Evolutionary conservation across 2,797 vertebrate species (phyloP), one percentile per base, ranked within the genome.

Genomic region (Hemibagrus guttatus): DNA sequence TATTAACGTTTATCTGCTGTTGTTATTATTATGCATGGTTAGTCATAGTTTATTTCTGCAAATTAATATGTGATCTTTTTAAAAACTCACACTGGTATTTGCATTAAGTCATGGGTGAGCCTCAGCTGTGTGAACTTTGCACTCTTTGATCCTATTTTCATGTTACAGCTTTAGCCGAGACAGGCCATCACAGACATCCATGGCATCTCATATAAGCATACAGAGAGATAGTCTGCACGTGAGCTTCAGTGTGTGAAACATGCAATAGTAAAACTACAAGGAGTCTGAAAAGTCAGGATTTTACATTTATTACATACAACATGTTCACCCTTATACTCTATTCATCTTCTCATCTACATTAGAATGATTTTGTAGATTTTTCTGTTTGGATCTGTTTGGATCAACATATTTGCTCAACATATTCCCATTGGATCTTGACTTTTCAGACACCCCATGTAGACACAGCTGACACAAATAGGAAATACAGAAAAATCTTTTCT

Each of bases 101-200:
- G 42, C 52, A 71, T 71, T 26, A 74, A 49, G 42, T 26, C 71
- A 74, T 49, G 71, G 71, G 23, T 42, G 7, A 85, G 31, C 54
- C 46, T 66, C n/a, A 85, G 49, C 59, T 85, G 52, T 79, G 61
- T 79, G 74, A 85, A 56, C 59, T 76, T 64, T 64, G 56, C 19
- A 49, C 74, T 66, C 46, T 79, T 76, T 76, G 49, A 76, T 2
- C n/a, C n/a, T 76, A 76, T 76, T 54, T 76, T 19, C 74, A 76
- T 54, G 46, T 76, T 26, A 74, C 1, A 17, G 42, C 42, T 49
- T 76, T 28, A 75, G 71, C 42, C 39, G 13, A 71, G 19, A 71
- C 35, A 71, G 46, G 72, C 14, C n/a, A 75, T 28, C 26, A 28
- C 5, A 69, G 75, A n/a, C 35, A 85, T 58, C 6, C 35, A 58